Evolutionary conservation across 2,888 invertebrate genomes (phyloP).

Genomic region (Dolichopus griseipennis): DNA sequence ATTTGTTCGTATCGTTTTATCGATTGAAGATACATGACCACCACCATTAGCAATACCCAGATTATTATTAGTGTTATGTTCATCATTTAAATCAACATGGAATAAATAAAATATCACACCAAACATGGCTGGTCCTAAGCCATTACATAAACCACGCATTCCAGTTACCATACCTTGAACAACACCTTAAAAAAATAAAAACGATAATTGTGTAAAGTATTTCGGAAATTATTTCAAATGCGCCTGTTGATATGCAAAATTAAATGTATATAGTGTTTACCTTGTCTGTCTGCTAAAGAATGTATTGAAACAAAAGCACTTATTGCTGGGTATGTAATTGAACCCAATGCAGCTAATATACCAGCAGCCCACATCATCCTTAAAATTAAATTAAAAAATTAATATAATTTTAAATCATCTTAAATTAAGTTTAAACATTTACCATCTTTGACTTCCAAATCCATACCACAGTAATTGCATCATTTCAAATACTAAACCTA

Average conservation of each 20-base stretch:
- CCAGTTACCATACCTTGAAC: conserved; percentile 98
- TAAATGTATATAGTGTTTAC: conserved; percentile 35
- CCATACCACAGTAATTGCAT: conserved; percentile 96
- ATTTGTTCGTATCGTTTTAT: conserved; percentile 12
- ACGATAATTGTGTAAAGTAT: no score
- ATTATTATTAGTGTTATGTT: conserved; percentile 39
- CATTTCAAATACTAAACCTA: conserved; percentile 94
- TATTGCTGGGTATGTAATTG: conserved; percentile 97
- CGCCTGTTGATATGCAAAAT: no score
- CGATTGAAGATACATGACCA: conserved; percentile 17
- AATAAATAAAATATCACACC: conserved; percentile 98
- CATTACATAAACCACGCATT: conserved; percentile 95
- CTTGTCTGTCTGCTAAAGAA: conserved; percentile 96
- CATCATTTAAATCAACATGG: conserved; percentile 91
- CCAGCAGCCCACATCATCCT: conserved; percentile 99
- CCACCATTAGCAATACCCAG: conserved; percentile 22
- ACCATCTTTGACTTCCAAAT: conserved; percentile 91
- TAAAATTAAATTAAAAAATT: conserved; percentile 18
- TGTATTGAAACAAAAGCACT: conserved; percentile 97
- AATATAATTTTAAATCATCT: background rate
- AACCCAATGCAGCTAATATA: conserved; percentile 87
- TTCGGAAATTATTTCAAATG: no score
- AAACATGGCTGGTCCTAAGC: conserved; percentile 96
- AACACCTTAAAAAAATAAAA: conserved; percentile 47
- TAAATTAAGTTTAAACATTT: conserved; percentile 26